Percentiles rank a stretch among this genome's conserved stretches.
Evolutionary conservation across 2,888 invertebrate genomes (phyloP).

Genomic region (Gonocerus acuteangulatus): DNA sequence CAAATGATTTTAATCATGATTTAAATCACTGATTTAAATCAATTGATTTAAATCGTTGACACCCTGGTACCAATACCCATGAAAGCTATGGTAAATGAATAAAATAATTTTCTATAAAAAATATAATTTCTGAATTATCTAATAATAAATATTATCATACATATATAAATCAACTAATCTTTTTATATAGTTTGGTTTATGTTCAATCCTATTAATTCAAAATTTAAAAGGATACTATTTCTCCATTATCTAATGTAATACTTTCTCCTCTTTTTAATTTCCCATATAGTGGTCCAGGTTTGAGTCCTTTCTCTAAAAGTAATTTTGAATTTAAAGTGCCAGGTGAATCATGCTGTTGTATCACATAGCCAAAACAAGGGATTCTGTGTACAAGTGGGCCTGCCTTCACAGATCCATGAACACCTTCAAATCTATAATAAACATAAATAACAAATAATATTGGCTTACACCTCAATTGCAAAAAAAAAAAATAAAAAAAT

Average conservation of each 20-base stretch:
- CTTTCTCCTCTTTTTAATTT: slow-evolving; percentile 42
- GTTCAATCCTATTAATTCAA: slow-evolving; percentile 2
- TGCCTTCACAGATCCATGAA: slow-evolving; percentile 41
- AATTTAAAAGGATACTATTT: slow-evolving; percentile 37
- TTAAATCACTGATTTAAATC: too few species aligned
- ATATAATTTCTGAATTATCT: too few species aligned
- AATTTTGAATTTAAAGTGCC: slow-evolving; percentile 42
- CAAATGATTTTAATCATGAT: too few species aligned
- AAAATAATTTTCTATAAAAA: too few species aligned
- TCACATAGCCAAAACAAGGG: slow-evolving; percentile 44
- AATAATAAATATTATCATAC: neutral
- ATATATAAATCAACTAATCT: neutral
- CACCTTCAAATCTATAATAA: slow-evolving; percentile 40
- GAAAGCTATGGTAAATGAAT: too few species aligned
- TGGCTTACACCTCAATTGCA: neutral
- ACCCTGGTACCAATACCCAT: too few species aligned
- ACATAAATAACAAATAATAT: neutral
- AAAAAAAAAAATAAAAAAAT: too few species aligned
- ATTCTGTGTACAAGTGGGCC: slow-evolving; percentile 43
- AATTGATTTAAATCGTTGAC: too few species aligned
- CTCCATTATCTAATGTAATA: slow-evolving; percentile 41
- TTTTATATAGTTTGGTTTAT: neutral
- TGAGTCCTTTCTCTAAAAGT: slow-evolving; percentile 41
- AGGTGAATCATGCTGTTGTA: slow-evolving; percentile 41
- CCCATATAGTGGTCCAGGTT: slow-evolving; percentile 43